Conservation (phyloP, 2,113 vertebrate genomes). For the Neodontobutis hainanensis region DNA sequence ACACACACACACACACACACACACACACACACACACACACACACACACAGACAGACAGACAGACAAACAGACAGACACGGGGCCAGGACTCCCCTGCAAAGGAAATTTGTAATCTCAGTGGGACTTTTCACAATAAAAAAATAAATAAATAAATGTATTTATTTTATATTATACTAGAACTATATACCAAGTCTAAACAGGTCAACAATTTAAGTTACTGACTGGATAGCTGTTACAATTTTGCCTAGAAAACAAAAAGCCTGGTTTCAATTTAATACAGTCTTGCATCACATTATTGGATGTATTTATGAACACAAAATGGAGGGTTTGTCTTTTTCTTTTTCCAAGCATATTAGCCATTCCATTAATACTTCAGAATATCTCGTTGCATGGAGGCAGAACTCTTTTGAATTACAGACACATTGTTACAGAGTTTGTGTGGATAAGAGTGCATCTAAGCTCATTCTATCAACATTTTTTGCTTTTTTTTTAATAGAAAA, state of each 20-base stretch:
- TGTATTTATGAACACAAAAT: background rate
- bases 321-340: conserved; percentile 2
- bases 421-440: conserved; percentile 9
- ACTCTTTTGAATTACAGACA: background rate
- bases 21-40: too few relatives aligned
- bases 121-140: too few relatives aligned
- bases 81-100: too few relatives aligned
- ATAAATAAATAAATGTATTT: too few relatives aligned
- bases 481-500: conserved; percentile 55
- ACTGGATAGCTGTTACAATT: too few relatives aligned
- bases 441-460: conserved; percentile 16
- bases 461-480: conserved; percentile 65
- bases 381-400: background rate
- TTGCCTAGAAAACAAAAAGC: background rate
- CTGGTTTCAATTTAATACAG: background rate
- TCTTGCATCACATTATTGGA: background rate
- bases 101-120: too few relatives aligned
- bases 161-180: too few relatives aligned
- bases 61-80: too few relatives aligned
- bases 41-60: too few relatives aligned
- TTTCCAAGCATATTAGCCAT: background rate
- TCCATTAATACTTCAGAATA: conserved; percentile 2
- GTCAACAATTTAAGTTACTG: too few relatives aligned
- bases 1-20: too few relatives aligned
- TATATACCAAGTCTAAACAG: too few relatives aligned